These are phyloP conservation scores for Matsumyia berberina DNA, from an alignment of 2,888 invertebrate species.

Conservation along the genomic window DNA sequence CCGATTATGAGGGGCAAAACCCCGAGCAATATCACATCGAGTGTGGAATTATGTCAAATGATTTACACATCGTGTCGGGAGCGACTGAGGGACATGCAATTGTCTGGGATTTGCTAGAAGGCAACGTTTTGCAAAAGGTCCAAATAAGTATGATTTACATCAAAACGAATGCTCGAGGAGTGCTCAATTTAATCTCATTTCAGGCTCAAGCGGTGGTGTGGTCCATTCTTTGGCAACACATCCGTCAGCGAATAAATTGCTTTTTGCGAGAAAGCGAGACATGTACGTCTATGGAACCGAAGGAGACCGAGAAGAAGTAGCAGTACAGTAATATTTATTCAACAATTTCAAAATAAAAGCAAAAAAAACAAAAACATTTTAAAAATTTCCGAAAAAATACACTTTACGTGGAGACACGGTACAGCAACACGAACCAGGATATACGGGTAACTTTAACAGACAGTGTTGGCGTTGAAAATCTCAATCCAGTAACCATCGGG, in stretches of 20 bases:
- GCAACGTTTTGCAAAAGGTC: slow-evolving; percentile 85
- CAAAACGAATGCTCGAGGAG: background rate
- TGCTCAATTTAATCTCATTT: background rate
- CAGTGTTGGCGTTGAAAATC: slow-evolving; percentile 87
- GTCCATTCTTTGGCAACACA: slow-evolving; percentile 93
- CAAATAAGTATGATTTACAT: slow-evolving; percentile 79
- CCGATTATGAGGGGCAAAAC: slow-evolving; percentile 93
- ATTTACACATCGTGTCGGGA: slow-evolving; percentile 94
- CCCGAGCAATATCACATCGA: slow-evolving; percentile 94
- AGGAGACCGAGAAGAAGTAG: slow-evolving; percentile 9
- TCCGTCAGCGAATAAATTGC: slow-evolving; percentile 86
- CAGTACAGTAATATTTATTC: slow-evolving; percentile 29
- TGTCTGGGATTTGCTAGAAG: slow-evolving; percentile 94
- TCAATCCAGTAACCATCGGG: slow-evolving; percentile 99
- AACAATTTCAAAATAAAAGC: slow-evolving; percentile 41
- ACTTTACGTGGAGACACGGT: slow-evolving; percentile 14
- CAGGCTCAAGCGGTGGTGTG: slow-evolving; percentile 85
- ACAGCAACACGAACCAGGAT: background rate
- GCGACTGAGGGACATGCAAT: slow-evolving; percentile 90
- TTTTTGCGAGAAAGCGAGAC: slow-evolving; percentile 82
- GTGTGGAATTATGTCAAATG: slow-evolving; percentile 92
- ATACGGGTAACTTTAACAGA: slow-evolving; percentile 69
- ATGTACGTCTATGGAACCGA: slow-evolving; percentile 80
- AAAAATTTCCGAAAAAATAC: background rate
- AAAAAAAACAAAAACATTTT: slow-evolving; percentile 27